phyloP scores from a whole-genome alignment of 2,888 invertebrate species.

The Leucozona laternaria region DNA sequence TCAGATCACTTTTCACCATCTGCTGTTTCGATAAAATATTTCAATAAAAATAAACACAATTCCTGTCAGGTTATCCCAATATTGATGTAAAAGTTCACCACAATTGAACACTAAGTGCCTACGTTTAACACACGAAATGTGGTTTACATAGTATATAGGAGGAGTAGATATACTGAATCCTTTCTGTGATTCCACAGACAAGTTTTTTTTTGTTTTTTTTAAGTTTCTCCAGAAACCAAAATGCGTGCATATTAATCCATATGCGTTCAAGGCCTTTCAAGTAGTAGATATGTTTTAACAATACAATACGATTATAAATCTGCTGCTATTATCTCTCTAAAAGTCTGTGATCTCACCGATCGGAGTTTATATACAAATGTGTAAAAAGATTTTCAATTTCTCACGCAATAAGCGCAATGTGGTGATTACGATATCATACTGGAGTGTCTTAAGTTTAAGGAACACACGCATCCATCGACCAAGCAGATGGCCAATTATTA shows the following conservation, averaged over 20 bases:
- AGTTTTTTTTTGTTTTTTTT: background rate
- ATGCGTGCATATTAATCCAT: slow-evolving; percentile 43
- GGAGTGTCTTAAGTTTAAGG: slow-evolving; percentile 15
- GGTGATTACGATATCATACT: slow-evolving; percentile 20
- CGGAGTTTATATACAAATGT: background rate
- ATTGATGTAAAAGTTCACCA: slow-evolving; percentile 56
- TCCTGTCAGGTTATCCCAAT: slow-evolving; percentile 2
- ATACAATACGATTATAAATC: slow-evolving; percentile 45
- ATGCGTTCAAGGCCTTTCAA: slow-evolving; percentile 61
- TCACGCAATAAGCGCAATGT: slow-evolving; percentile 47
- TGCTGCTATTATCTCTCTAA: slow-evolving; percentile 5
- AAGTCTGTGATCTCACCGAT: slow-evolving; percentile 28
- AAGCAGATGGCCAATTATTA: slow-evolving; percentile 49
- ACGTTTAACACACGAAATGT: slow-evolving; percentile 55
- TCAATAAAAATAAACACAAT: background rate
- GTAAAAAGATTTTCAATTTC: slow-evolving; percentile 36
- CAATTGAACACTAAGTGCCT: slow-evolving; percentile 67
- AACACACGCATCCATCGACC: slow-evolving; percentile 36
- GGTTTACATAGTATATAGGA: slow-evolving; percentile 22
- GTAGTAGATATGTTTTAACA: slow-evolving; percentile 27
- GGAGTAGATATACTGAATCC: slow-evolving; percentile 32
- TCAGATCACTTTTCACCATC: background rate
- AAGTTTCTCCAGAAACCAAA: background rate
- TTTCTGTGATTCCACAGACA: slow-evolving; percentile 11
- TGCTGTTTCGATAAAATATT: slow-evolving; percentile 10